A percentile compares a stretch with the other conserved stretches of the same genome.
Evolutionary conservation across 1,140 invertebrate species (phyloP).

Genomic region (Lithobius niger): DNA sequence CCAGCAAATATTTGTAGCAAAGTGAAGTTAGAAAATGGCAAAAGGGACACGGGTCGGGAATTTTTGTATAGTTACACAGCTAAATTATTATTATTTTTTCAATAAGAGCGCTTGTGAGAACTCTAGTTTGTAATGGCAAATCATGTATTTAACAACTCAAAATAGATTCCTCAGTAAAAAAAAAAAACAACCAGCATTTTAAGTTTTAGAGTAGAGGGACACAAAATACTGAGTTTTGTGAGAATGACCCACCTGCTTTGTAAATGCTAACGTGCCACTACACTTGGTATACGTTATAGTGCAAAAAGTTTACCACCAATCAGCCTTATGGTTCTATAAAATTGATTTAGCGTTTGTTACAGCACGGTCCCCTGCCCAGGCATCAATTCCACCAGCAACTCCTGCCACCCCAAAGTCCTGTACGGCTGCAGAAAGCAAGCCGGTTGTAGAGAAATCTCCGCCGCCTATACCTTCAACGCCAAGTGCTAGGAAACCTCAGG

Average conservation of each 20-base stretch:
- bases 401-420: constrained; percentile 6
- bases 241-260: too few species aligned
- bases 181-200: too few species aligned
- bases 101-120: neutral
- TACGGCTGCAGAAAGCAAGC: constrained; percentile 2
- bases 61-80: too few species aligned
- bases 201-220: too few species aligned
- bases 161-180: neutral
- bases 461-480: neutral
- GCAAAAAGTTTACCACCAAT: neutral
- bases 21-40: too few species aligned
- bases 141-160: too few species aligned
- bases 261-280: too few species aligned
- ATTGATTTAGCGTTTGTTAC: neutral
- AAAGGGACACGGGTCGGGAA: too few species aligned
- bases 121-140: too few species aligned
- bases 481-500: neutral
- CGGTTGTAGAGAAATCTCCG: neutral
- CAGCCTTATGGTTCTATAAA: neutral
- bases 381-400: neutral
- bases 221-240: too few species aligned
- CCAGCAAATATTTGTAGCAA: too few species aligned
- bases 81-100: neutral
- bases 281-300: too few species aligned
- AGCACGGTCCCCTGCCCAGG: constrained; percentile 3